Base-by-base conservation (phyloP, 1,140 invertebrate species). In the Onthophagus taurus region DNA sequence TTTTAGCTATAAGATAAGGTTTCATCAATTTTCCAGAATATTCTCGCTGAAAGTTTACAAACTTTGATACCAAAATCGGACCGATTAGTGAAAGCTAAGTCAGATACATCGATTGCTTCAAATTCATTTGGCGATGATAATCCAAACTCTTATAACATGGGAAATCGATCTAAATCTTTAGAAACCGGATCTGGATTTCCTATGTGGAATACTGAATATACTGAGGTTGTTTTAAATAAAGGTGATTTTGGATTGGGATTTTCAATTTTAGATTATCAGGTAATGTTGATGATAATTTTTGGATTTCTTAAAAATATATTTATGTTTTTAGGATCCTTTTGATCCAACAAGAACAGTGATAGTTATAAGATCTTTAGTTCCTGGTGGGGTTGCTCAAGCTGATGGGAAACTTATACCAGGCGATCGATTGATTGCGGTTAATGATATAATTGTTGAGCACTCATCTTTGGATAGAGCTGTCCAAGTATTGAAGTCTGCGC, bases 191-290 rank as follows among this genome's bases (percentile, higher is more conserved):
- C 80, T 30, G 85, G 85, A 5, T 67, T 92, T 18, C 87, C 88
- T 2, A 89, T 92, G 79, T 94, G 89, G 89, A 83, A 76, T 56
- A 80, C 78, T 52, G 78, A 90, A 54, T 74, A 84, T 1, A 79
- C 87, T 36, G 75, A 85, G 46, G 87, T 93, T 44, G 80, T 87
- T 56, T 69, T 94, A 26, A 64, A 72, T 31, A 93, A 93, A 63
- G 85, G 84, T 43, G 85, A 89, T 48, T 68, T 83, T 37, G 89
- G 89, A 1, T 72, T 94, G 2, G 89, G 89, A 24, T 94, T 94
- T 70, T 89, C 85, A 42, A 89, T 94, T 49, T 69, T 92, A 33
- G 89, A 93, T 64, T 93, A 93, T 66, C 83, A 91, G 78, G 87
- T 89, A 39, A 16, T 19, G 35, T 11, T 13, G 13, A 16, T 14